Conservation (phyloP, 2,888 invertebrate genomes). For the Prenolepis imparis region DNA sequence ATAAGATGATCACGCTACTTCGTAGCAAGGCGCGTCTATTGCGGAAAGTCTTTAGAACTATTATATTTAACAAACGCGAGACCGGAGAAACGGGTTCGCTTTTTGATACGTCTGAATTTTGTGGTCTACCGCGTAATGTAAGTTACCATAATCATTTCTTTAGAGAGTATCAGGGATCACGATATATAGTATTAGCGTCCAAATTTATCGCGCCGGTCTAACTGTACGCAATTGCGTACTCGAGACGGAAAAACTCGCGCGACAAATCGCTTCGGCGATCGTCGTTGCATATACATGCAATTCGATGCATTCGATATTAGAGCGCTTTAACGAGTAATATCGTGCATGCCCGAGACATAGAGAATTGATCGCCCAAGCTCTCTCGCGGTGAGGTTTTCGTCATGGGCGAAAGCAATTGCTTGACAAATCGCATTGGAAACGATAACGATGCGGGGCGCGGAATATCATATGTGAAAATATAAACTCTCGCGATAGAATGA, state of each 20-base stretch:
- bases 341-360: constrained; percentile 8
- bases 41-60: not conserved
- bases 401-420: constrained; percentile 38
- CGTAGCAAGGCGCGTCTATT: constrained; percentile 8
- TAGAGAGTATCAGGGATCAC: not conserved
- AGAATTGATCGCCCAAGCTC: constrained; percentile 28
- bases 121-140: constrained; percentile 6
- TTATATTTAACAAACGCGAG: constrained; percentile 11
- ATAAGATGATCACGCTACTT: constrained; percentile 25
- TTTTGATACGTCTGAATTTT: constrained; percentile 25
- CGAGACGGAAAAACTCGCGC: not conserved
- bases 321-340: constrained; percentile 35
- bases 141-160: constrained; percentile 17
- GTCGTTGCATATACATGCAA: not conserved
- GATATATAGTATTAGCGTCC: constrained; percentile 16
- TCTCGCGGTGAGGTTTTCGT: constrained; percentile 13
- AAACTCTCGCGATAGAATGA: constrained; percentile 23
- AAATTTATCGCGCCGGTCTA: constrained; percentile 30
- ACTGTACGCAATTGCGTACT: constrained; percentile 2
- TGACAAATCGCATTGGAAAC: constrained; percentile 49
- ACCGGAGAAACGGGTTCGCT: constrained; percentile 38
- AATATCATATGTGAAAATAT: not conserved
- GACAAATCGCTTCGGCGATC: constrained; percentile 33
- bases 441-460: constrained; percentile 28
- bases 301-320: constrained; percentile 16